A percentile compares a stretch with the other conserved stretches of the same genome.
phyloP scores from a whole-genome alignment of 2,888 invertebrate species.

The Pinctada fucata region DNA sequence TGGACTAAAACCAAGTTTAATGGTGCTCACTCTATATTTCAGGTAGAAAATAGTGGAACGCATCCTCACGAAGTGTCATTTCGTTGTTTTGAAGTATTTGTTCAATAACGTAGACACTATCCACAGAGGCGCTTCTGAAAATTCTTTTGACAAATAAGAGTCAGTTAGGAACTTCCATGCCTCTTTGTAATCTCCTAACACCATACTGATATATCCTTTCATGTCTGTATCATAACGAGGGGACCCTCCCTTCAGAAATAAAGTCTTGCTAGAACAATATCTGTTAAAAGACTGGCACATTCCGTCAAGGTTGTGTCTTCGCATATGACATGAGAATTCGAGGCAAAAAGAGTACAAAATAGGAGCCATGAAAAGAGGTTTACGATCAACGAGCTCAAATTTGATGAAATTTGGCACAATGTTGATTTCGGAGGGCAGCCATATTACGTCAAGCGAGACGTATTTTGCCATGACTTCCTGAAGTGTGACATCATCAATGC shows the following conservation, averaged over 20 bases:
- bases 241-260: background rate
- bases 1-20: no score
- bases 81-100: no score
- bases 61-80: no score
- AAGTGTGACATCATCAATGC: background rate
- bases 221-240: background rate
- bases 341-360: background rate
- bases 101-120: no score
- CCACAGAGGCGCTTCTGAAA: no score
- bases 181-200: background rate
- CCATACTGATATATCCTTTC: background rate
- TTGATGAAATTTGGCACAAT: conserved; percentile 1
- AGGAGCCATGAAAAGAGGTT: background rate
- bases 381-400: background rate
- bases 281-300: background rate
- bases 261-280: background rate
- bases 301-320: background rate
- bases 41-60: no score
- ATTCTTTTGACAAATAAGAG: no score
- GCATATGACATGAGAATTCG: background rate
- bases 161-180: no score
- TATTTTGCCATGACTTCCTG: background rate
- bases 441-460: background rate
- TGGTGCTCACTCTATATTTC: no score
- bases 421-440: background rate